Conservation (phyloP, 2,888 invertebrate genomes). For the Cloeon dipterum region DNA sequence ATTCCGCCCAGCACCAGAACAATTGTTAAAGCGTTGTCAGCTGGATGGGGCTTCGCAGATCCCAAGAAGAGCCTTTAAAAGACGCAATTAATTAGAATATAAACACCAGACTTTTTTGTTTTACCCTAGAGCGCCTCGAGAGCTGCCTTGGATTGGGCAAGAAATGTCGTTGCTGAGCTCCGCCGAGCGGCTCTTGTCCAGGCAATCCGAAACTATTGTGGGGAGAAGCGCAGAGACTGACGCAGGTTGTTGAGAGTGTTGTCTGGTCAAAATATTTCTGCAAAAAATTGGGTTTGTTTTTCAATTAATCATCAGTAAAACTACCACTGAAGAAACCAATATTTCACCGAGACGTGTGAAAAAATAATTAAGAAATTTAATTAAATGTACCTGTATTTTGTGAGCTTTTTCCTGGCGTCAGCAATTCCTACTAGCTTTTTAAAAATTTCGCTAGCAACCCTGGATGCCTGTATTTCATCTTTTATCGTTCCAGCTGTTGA, state of each 20-base stretch:
- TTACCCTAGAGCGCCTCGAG: neutral
- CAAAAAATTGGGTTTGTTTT: too few species aligned
- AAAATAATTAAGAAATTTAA: too few species aligned
- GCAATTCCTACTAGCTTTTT: neutral
- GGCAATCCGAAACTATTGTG: neutral
- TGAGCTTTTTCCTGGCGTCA: neutral
- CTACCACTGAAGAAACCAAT: too few species aligned
- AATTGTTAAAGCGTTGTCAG: neutral
- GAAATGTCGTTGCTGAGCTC: neutral
- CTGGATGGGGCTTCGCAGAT: neutral
- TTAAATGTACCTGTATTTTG: neutral
- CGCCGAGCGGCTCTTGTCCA: neutral
- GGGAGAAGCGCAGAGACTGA: neutral
- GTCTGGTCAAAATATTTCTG: too few species aligned
- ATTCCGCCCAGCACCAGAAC: neutral
- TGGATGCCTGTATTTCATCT: neutral
- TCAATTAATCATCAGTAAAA: too few species aligned
- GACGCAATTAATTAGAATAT: neutral
- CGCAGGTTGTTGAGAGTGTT: neutral
- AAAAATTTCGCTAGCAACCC: neutral
- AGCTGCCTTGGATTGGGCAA: neutral
- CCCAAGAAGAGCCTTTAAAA: neutral
- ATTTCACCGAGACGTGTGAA: too few species aligned
- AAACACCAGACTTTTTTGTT: neutral
- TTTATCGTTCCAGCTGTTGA: neutral